Base-by-base conservation (phyloP, 2,797 vertebrate species). In the Anguilla megastoma region DNA sequence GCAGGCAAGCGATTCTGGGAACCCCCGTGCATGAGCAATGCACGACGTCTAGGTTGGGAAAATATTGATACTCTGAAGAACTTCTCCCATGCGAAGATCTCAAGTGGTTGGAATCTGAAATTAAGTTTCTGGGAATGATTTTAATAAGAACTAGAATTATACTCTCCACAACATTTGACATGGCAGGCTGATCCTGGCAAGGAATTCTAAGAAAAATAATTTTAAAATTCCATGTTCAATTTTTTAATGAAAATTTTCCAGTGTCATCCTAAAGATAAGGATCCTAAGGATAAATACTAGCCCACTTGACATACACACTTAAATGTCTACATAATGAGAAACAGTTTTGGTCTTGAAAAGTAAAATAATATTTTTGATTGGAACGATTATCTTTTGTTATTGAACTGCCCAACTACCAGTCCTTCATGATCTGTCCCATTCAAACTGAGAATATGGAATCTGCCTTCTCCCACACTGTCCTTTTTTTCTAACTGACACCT, bases 401-500 rank as follows among this genome's bases (percentile, higher is more conserved):
- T 9, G 74, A 79, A 45, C 69, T 14, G 2, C 69, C n/a, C 41
- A 45, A 41, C 3, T 82, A 14, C 27, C 63, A 27, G 41, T 45
- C 41, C 41, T 69, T 69, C 63, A 69, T 6, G 50, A n/a, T 24
- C 45, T n/a, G 79, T 54, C 41, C 79, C 16, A 52, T 10, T 87
- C 30, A 45, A n/a, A 33, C 58, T 14, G 24, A 45, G 36, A 63
- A 21, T 48, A 8, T 45, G 56, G 58, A 45, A 7, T 16, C 12
- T 80, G 56, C 52, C 52, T 63, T 80, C 14, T 30, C 58, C 69
- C 63, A 27, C 12, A 54, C 41, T 84, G 2, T 33, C 87, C 89
- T 24, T 79, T 21, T 21, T 1, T 79, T 3, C 69, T 88, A 92
- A 91, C 88, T 91, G 86, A 83, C 80, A 84, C 79, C 69, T 96